Percentiles rank a stretch among this genome's conserved stretches.
Evolutionary conservation across 1,140 invertebrate species (phyloP).

Genomic region (Hylaeus volcanicus): DNA sequence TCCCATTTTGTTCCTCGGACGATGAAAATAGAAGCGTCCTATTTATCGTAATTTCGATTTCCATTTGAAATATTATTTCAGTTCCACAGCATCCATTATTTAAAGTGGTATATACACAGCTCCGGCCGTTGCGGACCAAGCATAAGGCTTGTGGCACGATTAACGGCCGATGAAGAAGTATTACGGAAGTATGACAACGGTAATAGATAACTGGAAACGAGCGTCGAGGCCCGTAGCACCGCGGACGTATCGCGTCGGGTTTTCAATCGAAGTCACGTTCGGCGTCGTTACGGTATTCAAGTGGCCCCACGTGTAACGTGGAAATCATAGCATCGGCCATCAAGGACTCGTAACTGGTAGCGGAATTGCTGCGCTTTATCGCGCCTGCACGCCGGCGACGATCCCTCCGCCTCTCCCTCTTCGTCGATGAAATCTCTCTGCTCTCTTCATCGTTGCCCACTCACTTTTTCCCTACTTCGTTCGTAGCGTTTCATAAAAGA

Average conservation of each 20-base stretch:
- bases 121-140: neutral
- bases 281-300: slow-evolving; percentile 60
- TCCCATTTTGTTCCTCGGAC: too few relatives aligned
- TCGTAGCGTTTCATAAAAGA: neutral
- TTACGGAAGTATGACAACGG: slow-evolving; percentile 77
- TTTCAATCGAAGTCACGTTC: slow-evolving; percentile 61
- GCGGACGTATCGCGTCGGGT: slow-evolving; percentile 35
- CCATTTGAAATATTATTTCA: too few relatives aligned
- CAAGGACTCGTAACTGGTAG: slow-evolving; percentile 48
- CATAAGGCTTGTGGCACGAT: slow-evolving; percentile 49
- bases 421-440: slow-evolving; percentile 16
- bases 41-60: too few relatives aligned
- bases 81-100: too few relatives aligned
- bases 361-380: slow-evolving; percentile 37
- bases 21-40: too few relatives aligned
- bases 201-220: slow-evolving; percentile 77
- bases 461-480: neutral
- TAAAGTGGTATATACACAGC: too few relatives aligned
- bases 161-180: slow-evolving; percentile 68
- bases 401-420: neutral
- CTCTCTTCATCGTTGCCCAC: too few relatives aligned
- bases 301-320: slow-evolving; percentile 11
- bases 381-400: neutral
- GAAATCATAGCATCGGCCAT: slow-evolving; percentile 50
- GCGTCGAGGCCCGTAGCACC: slow-evolving; percentile 49